phyloP scores from a whole-genome alignment of 2,113 vertebrate genomes.

The Sinocyclocheilus grahami region DNA sequence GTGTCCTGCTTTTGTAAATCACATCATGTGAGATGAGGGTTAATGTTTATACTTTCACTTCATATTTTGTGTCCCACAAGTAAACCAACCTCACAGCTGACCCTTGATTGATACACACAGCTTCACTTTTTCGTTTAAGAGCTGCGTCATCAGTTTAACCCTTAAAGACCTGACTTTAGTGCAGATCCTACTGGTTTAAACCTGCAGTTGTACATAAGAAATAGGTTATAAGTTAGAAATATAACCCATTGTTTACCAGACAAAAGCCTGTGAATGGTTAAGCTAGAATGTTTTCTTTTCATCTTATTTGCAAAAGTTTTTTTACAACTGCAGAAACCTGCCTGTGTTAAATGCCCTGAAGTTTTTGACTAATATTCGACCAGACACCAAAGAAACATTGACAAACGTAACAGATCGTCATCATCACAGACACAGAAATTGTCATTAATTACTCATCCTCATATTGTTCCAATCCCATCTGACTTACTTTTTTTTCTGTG shows the following conservation, averaged over 20 bases:
- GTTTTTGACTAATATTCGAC: neutral
- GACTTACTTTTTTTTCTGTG: too few relatives aligned
- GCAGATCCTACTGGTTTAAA: neutral
- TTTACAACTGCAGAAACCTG: neutral
- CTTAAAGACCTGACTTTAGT: neutral
- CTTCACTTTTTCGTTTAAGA: neutral
- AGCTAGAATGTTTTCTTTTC: neutral
- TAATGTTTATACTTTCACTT: neutral
- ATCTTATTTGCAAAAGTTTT: neutral
- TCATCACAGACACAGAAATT: neutral
- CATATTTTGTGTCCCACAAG: neutral
- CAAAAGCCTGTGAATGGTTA: conserved; percentile 7
- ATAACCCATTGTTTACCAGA: conserved; percentile 4
- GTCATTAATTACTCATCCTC: neutral
- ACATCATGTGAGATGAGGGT: neutral
- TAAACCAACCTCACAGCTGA: neutral
- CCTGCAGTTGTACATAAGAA: neutral
- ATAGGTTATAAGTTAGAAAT: neutral
- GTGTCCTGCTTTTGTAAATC: neutral
- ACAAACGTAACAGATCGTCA: neutral
- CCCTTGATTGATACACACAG: neutral
- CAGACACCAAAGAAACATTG: conserved; percentile 12
- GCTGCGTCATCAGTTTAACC: neutral
- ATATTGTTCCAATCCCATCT: neutral
- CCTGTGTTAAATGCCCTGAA: neutral